phyloP scores from a whole-genome alignment of 2,888 invertebrate species.

The Ectemnius cavifrons region DNA sequence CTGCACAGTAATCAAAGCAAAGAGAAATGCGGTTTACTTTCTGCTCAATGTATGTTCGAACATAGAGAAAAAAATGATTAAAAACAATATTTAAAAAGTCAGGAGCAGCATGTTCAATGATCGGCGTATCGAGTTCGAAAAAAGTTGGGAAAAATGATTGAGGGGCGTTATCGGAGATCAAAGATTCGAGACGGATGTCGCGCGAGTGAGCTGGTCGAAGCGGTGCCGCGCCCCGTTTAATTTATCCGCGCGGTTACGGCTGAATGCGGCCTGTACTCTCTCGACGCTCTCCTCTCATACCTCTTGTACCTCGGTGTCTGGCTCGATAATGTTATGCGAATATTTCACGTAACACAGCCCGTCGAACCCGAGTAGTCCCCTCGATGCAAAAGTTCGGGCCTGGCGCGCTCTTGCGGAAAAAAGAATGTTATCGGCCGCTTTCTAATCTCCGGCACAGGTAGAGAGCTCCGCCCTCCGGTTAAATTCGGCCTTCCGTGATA shows the following conservation, averaged over 20 bases:
- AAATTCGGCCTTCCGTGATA: slow-evolving; percentile 6
- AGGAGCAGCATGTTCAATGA: background rate
- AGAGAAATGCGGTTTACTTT: no score
- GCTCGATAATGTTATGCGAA: slow-evolving; percentile 42
- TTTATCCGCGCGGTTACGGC: slow-evolving; percentile 30
- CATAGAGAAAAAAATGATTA: background rate
- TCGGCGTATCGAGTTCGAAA: background rate
- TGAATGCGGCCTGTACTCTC: slow-evolving; percentile 17
- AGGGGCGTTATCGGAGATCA: slow-evolving; percentile 28
- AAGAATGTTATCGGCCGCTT: slow-evolving; percentile 33
- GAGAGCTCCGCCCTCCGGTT: background rate
- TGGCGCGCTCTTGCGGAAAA: no score
- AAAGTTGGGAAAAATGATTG: slow-evolving; percentile 32
- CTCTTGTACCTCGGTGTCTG: slow-evolving; percentile 32
- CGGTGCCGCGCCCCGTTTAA: slow-evolving; percentile 39
- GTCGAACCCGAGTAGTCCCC: background rate
- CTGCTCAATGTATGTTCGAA: background rate
- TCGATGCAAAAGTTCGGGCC: slow-evolving; percentile 4
- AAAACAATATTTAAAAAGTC: background rate
- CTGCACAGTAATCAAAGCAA: no score
- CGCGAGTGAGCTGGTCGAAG: background rate
- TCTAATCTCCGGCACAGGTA: slow-evolving; percentile 29
- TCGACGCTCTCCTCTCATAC: slow-evolving; percentile 21
- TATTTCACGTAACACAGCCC: slow-evolving; percentile 33
- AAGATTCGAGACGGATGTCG: slow-evolving; percentile 38